Evolutionary conservation across 1,140 invertebrate genomes (phyloP), one percentile per base, ranked within the genome.

Genomic region (Berghia stephanieae): DNA sequence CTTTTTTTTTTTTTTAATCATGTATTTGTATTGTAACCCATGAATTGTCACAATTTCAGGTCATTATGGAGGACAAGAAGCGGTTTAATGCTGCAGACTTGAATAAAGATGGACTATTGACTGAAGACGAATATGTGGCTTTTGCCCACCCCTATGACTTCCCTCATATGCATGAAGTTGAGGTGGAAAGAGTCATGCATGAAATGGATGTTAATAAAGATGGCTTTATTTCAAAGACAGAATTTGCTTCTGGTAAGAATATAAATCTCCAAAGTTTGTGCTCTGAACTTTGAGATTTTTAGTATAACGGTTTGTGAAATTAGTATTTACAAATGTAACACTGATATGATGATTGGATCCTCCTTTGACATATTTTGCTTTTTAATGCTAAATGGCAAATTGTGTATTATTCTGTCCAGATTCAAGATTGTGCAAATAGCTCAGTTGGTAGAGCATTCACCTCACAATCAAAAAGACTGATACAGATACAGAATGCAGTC

Each of bases 121-220:
- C 94, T 83, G 83, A 91, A 36, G 90, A 93, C 31, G 98, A 99
- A 90, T 98, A 96, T 90, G 90, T 94, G 82, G 92, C 94, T 10
- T 99, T 98, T 87, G 93, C 94, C 49, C 96, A 97, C 90, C 97
- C 98, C 0, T 96, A 98, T 90, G 96, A 99, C 88, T 94, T 95
- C 89, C 93, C 93, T 49, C 92, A 93, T 83, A 99, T 99, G 97
- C 92, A 95, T 82, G 92, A 94, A 34, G 90, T 94, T 70, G 92
- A 98, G 78, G 89, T 98, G 72, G 91, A 94, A 83, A 95, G 96
- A 88, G 95, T 94, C 0, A 89, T 98, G 75, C 89, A 92, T 2
- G 95, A 97, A 75, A 96, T 96, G 88, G 97, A 99, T 89, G 90
- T 82, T 40, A 93, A 98, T 88, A 91, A 92, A 40, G 96, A 99